Evolutionary conservation across 2,888 invertebrate species (phyloP), one percentile per base, ranked within the genome.

Genomic region (Cephonodes hylas): DNA sequence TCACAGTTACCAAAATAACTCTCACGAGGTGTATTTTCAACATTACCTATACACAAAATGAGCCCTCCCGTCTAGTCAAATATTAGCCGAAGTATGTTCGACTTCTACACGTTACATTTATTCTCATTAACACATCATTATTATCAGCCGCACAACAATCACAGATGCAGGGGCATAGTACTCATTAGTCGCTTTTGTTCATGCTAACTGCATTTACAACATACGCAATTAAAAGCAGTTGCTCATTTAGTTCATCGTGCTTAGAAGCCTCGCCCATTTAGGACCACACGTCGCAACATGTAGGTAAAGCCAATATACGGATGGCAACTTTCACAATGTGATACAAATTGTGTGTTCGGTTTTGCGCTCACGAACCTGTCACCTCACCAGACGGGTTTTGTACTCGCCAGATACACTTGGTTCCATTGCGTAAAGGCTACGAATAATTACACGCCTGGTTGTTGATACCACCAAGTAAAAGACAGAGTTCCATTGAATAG

Each of bases 1-100:
- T 91, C 81, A 87, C 88, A 89, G 90, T 85, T 78, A 83, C 85
- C 85, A 80, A 89, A 90, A 91, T 91, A 91, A 88, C 87, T 84
- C 84, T 80, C 85, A 84, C 82, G 73, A 73, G 74, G 61, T 79
- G 83, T 91, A 91, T 91, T 87, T 90, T 81, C 87, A 85, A 80
- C 80, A 75, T 84, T 84, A n/a, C n/a, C n/a, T n/a, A 80, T 83
- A 84, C 77, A 79, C 77, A 81, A 80, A 84, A 84, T 72, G 75
- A 83, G 82, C 77, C 76, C 80, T 82, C 77, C 72, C 80, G 81
- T 77, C 85, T 85, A 85, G 75, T 75, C 69, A 64, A 67, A 68
- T 66, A 72, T 68, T 70, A 65, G 66, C 66, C 61, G 3, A n/a
- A 70, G 65, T 69, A 71, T 68, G 72, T 72, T 67, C 69, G 74